Evolutionary conservation across 2,888 invertebrate species (phyloP).

Genomic region (Drosophila koepferae): DNA sequence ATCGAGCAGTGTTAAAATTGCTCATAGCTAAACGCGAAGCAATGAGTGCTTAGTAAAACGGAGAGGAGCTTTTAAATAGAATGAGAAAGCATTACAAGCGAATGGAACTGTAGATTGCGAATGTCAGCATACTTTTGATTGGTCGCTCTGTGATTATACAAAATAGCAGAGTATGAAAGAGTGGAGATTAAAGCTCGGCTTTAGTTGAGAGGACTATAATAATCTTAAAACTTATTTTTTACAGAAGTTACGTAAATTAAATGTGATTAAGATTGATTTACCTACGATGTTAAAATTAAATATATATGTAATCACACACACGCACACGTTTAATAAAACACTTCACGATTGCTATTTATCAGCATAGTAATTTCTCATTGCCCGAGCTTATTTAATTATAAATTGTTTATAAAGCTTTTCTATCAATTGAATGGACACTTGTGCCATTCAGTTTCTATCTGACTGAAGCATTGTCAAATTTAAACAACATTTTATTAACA

Average conservation of each 20-base stretch:
- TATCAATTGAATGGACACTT: slow-evolving; percentile 3
- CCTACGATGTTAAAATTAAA: no score
- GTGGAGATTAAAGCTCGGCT: background rate
- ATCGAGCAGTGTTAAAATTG: background rate
- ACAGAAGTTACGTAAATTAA: no score
- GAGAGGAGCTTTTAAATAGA: no score
- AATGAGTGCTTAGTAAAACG: background rate
- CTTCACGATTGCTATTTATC: background rate
- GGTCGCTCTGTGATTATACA: background rate
- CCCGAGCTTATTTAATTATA: background rate
- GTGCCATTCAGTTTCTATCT: background rate
- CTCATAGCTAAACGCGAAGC: background rate
- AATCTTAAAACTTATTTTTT: no score
- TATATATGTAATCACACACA: background rate
- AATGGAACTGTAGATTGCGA: background rate
- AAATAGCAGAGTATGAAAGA: no score
- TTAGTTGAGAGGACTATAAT: no score
- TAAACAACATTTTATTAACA: slow-evolving; percentile 25
- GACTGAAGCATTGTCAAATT: slow-evolving; percentile 2
- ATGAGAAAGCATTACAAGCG: no score
- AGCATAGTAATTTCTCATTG: background rate
- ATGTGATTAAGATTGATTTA: no score
- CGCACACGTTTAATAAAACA: background rate
- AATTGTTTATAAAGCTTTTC: background rate
- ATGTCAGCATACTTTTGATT: background rate